Conservation (phyloP, 2,888 invertebrate species). For the Gibbula magus region DNA sequence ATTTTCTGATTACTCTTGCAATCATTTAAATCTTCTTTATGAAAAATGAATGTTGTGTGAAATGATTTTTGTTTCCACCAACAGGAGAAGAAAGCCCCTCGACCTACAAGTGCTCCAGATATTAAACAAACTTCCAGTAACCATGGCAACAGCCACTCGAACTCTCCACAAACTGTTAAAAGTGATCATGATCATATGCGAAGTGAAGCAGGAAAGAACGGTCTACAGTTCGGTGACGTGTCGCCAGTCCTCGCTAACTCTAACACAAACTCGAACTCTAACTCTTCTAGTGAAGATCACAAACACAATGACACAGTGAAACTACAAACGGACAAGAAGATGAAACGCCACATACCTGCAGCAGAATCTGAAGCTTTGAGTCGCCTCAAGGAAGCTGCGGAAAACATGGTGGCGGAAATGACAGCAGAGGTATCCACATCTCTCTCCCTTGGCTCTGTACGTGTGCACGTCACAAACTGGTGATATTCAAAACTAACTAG, state of each 20-base stretch:
- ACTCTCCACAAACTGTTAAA: not conserved
- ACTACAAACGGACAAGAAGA: not conserved
- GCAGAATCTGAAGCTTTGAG: constrained; percentile 48
- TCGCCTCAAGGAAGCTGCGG: constrained; percentile 78
- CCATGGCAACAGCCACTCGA: not conserved
- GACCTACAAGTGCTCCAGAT: not conserved
- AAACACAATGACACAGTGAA: not conserved
- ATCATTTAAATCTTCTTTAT: not conserved
- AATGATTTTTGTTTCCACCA: not conserved
- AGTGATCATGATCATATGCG: not conserved
- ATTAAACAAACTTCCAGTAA: constrained; percentile 7
- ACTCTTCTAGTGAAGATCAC: not conserved
- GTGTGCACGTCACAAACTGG: too few relatives aligned
- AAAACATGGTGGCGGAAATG: constrained; percentile 85
- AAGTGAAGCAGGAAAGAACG: not conserved
- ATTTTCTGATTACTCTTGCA: too few relatives aligned
- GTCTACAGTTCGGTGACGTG: not conserved
- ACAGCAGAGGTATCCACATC: constrained; percentile 82
- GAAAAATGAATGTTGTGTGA: not conserved
- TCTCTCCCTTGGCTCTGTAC: too few relatives aligned
- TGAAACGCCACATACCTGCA: not conserved
- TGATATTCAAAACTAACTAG: too few relatives aligned
- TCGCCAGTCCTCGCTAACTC: not conserved
- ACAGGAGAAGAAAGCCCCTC: not conserved
- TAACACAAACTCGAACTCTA: not conserved